phyloP scores from a whole-genome alignment of 2,113 vertebrate species.

The Gymnarchus niloticus region DNA sequence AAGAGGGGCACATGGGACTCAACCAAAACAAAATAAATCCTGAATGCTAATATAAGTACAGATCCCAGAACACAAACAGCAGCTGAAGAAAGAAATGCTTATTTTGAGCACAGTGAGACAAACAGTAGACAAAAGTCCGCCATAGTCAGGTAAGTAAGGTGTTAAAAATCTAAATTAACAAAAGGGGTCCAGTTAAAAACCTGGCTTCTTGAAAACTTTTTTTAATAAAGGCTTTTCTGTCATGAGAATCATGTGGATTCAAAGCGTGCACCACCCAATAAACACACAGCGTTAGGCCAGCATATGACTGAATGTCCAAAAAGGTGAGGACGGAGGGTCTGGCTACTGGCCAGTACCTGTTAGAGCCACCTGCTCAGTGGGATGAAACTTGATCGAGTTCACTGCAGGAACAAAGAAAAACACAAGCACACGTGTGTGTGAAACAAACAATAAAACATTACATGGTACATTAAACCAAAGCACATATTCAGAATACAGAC shows the following conservation, averaged over 20 bases:
- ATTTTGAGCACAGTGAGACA: background rate
- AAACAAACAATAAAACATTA: background rate
- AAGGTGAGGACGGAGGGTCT: background rate
- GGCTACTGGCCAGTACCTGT: slow-evolving; percentile 70
- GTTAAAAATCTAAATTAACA: background rate
- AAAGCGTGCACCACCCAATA: too few relatives aligned
- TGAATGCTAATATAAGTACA: background rate
- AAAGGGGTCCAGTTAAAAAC: too few relatives aligned
- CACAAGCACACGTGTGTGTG: background rate
- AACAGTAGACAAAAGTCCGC: background rate
- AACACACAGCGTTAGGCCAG: too few relatives aligned
- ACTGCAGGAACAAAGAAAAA: slow-evolving; percentile 65
- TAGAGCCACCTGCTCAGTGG: slow-evolving; percentile 91
- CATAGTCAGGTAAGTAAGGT: too few relatives aligned
- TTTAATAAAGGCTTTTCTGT: too few relatives aligned
- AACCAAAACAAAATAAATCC: too few relatives aligned
- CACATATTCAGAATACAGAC: background rate
- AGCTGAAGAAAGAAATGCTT: background rate
- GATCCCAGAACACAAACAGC: background rate
- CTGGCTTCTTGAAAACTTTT: too few relatives aligned
- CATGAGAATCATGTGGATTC: too few relatives aligned
- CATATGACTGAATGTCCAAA: too few relatives aligned
- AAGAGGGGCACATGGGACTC: background rate
- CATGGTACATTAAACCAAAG: background rate
- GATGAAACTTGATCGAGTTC: slow-evolving; percentile 98